phyloP scores from a whole-genome alignment of 2,888 invertebrate species.

The Himalopsyche kuldschensis region DNA sequence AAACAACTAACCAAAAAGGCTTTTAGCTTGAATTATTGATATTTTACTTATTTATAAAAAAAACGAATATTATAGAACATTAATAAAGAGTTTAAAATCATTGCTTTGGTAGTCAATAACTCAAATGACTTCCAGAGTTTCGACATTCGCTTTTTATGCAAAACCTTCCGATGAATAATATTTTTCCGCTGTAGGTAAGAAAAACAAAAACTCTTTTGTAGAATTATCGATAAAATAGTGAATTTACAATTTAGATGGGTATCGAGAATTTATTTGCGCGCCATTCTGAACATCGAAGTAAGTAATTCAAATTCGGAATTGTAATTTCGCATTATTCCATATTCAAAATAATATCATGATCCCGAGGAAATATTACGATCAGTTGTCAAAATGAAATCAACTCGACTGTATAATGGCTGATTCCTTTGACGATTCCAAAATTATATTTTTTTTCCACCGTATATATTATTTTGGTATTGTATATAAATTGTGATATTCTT shows the following conservation, averaged over 20 bases:
- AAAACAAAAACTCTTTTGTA: background rate
- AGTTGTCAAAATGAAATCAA: background rate
- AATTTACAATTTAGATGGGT: background rate
- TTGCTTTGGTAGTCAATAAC: background rate
- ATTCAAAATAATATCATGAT: background rate
- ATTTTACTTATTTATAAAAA: too few relatives aligned
- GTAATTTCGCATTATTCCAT: background rate
- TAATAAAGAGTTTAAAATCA: too few relatives aligned
- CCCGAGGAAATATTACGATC: background rate
- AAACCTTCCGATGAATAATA: background rate
- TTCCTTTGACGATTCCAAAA: background rate
- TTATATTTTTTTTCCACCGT: background rate
- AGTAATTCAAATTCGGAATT: background rate
- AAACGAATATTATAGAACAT: too few relatives aligned
- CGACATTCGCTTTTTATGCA: background rate
- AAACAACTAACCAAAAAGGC: too few relatives aligned
- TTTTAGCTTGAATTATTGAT: too few relatives aligned
- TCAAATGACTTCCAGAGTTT: background rate
- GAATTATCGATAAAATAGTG: background rate
- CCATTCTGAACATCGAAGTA: background rate
- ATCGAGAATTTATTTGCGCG: background rate
- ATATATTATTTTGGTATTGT: background rate
- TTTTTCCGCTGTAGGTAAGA: background rate
- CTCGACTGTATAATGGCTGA: background rate
- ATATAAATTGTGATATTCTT: too few relatives aligned